Conservation (phyloP, 2,888 invertebrate genomes). For the Elegia similella region DNA sequence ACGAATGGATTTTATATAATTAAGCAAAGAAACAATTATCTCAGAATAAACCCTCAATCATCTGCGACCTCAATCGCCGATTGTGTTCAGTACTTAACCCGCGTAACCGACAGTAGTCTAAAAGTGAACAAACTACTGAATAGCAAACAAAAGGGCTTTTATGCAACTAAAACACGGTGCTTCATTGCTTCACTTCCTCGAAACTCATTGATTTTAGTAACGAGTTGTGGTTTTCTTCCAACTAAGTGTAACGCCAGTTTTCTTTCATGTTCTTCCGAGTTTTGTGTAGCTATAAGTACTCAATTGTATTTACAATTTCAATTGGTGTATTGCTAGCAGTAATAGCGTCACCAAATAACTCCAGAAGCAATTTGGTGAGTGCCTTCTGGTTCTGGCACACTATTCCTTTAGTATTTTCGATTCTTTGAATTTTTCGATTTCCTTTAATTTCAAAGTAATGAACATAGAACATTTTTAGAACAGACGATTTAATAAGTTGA, state of each 20-base stretch:
- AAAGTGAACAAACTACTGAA: background rate
- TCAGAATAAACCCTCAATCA: background rate
- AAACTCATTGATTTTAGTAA: background rate
- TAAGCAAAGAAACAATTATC: too few relatives aligned
- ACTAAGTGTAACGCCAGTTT: too few relatives aligned
- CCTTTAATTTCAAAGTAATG: too few relatives aligned
- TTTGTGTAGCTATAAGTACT: too few relatives aligned
- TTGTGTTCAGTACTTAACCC: conserved; percentile 18
- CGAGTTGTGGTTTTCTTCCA: background rate
- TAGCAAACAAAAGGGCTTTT: conserved; percentile 10
- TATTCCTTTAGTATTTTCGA: too few relatives aligned
- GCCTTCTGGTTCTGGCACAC: too few relatives aligned
- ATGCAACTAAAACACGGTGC: background rate
- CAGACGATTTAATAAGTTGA: background rate
- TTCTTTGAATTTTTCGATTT: too few relatives aligned
- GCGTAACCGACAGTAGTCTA: background rate
- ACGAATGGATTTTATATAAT: too few relatives aligned
- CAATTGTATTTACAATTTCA: background rate
- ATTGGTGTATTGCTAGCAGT: too few relatives aligned
- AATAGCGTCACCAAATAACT: too few relatives aligned
- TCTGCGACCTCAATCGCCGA: conserved; percentile 26
- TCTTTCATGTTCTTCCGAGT: too few relatives aligned
- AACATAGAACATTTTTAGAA: background rate
- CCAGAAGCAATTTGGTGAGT: too few relatives aligned
- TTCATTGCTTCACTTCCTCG: background rate